phyloP scores from a whole-genome alignment of 2,113 vertebrate genomes.

The Illadopsis cleaveri region DNA sequence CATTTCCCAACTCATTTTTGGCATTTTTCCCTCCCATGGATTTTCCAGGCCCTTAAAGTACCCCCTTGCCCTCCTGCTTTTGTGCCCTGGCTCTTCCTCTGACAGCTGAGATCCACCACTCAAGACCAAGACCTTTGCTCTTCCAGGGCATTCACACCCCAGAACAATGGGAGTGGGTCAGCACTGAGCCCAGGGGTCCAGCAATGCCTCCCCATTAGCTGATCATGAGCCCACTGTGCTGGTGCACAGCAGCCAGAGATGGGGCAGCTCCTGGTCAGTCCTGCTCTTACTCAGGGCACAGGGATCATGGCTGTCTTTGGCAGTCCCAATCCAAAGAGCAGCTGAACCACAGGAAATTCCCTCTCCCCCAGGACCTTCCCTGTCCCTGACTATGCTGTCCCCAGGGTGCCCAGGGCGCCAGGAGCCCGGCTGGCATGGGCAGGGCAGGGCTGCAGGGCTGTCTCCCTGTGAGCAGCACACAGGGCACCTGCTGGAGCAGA shows the following conservation, averaged over 20 bases:
- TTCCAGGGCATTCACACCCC: neutral
- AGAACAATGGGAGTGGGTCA: neutral
- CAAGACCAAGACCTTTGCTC: neutral
- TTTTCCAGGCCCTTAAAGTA: neutral
- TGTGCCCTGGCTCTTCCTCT: neutral
- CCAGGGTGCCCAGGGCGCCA: neutral
- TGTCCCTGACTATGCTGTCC: neutral
- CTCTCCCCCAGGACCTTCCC: neutral
- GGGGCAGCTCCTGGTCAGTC: neutral
- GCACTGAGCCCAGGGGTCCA: neutral
- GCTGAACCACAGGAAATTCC: neutral
- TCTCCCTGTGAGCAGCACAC: accelerated
- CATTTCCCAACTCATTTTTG: neutral
- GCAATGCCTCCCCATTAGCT: neutral
- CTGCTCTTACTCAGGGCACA: neutral
- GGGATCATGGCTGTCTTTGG: neutral
- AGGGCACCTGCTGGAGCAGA: neutral
- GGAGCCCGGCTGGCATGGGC: neutral
- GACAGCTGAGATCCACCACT: neutral
- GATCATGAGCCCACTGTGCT: neutral
- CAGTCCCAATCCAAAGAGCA: neutral
- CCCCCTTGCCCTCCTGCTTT: neutral
- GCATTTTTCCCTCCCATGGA: neutral
- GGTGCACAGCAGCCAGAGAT: neutral
- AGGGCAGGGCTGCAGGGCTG: neutral